Evolutionary conservation across 2,797 vertebrate genomes (phyloP).

Genomic region (Macroramphosus scolopax): DNA sequence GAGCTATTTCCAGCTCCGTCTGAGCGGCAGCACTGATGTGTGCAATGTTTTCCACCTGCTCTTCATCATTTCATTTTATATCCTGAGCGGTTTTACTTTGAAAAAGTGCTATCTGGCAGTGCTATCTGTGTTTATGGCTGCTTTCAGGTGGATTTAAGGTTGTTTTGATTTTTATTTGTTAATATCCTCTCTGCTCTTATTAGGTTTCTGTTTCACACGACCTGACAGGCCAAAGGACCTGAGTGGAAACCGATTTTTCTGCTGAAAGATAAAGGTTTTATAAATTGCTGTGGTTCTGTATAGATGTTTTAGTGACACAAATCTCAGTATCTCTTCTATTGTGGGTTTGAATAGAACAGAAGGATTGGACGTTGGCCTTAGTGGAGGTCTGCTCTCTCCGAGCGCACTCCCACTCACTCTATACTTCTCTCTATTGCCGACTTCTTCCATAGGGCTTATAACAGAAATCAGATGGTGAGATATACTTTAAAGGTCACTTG

Average conservation of each 20-base stretch:
- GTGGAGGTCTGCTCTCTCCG: too few relatives aligned
- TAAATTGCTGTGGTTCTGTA: conserved; percentile 16
- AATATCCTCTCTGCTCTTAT: conserved; percentile 47
- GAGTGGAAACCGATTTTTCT: conserved; percentile 33
- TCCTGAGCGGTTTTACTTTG: conserved; percentile 67
- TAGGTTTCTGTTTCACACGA: conserved; percentile 28
- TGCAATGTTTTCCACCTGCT: conserved; percentile 72
- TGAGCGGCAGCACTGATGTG: conserved; percentile 70
- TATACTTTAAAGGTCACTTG: conserved; percentile 76
- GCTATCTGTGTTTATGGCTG: conserved; percentile 57
- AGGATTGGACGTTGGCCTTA: too few relatives aligned
- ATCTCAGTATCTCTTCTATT: too few relatives aligned
- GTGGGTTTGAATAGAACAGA: conserved; percentile 17
- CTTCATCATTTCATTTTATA: conserved; percentile 76
- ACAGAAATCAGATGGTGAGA: conserved; percentile 66
- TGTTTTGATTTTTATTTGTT: conserved; percentile 37
- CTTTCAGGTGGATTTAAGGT: conserved; percentile 52
- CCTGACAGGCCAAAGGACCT: conserved; percentile 33
- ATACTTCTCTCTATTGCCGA: conserved; percentile 13
- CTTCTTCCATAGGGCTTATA: conserved; percentile 36
- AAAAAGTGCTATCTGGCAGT: conserved; percentile 57
- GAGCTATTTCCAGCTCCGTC: conserved; percentile 66
- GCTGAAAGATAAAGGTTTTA: conserved; percentile 34
- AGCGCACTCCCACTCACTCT: too few relatives aligned
- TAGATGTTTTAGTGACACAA: conserved; percentile 25